These are phyloP conservation scores for Colletes collaris DNA, from an alignment of 2,888 invertebrate genomes.

Conservation along the genomic window DNA sequence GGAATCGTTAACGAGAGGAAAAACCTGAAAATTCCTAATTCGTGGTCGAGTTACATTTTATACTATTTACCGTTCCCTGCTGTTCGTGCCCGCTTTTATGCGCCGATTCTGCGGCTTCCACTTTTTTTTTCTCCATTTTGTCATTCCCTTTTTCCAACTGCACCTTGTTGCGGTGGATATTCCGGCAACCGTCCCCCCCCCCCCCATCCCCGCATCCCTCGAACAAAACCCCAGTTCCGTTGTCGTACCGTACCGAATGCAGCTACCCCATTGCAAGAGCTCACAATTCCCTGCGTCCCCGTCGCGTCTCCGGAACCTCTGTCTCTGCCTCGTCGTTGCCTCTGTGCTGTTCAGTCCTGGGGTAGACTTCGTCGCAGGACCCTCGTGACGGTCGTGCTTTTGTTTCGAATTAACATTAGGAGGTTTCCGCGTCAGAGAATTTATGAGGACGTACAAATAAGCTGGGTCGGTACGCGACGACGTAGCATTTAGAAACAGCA, in stretches of 20 bases:
- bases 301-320: conserved; percentile 38
- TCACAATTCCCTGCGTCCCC: conserved; percentile 55
- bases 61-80: conserved; percentile 33
- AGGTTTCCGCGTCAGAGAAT: conserved; percentile 67
- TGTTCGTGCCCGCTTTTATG: conserved; percentile 49
- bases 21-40: conserved; percentile 48
- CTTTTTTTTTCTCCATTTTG: conserved; percentile 41
- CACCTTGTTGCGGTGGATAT: conserved; percentile 65
- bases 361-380: conserved; percentile 34
- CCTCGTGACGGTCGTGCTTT: conserved; percentile 63
- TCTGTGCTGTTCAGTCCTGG: conserved; percentile 21
- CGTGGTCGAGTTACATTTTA: conserved; percentile 30
- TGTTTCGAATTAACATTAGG: conserved; percentile 73
- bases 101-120: conserved; percentile 51
- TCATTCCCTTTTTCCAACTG: conserved; percentile 49
- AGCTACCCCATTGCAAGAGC: conserved; percentile 51
- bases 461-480: conserved; percentile 25
- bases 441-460: conserved; percentile 63
- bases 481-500: conserved; percentile 11
- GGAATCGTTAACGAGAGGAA: conserved; percentile 7
- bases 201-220: conserved; percentile 39
- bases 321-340: conserved; percentile 3
- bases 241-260: conserved; percentile 53
- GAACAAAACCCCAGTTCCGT: conserved; percentile 64
- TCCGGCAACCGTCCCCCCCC: conserved; percentile 40